A percentile compares a stretch with the other conserved stretches of the same genome.
Conservation (phyloP, 2,113 vertebrate genomes). For the Paratilapia polleni region DNA sequence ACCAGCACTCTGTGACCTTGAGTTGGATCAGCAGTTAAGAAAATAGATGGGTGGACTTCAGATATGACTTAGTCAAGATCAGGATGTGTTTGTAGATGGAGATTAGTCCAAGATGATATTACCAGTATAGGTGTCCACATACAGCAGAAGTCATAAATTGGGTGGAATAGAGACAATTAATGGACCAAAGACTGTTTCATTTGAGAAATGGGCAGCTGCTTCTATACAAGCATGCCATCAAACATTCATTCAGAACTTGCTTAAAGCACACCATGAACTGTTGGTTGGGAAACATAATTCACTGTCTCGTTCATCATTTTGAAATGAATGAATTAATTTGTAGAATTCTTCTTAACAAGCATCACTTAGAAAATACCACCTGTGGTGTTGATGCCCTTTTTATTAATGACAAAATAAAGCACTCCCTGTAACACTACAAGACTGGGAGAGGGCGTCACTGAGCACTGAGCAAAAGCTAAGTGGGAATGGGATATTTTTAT, state of each 20-base stretch:
- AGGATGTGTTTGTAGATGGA: not conserved
- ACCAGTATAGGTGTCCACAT: too few species aligned
- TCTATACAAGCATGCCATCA: not conserved
- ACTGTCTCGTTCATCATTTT: not conserved
- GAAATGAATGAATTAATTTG: not conserved
- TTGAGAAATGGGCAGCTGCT: not conserved
- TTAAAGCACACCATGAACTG: not conserved
- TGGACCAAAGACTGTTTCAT: not conserved
- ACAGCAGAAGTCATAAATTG: not conserved
- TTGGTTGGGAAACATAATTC: not conserved
- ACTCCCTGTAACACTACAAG: not conserved
- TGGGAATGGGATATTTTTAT: too few species aligned
- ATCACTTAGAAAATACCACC: not conserved
- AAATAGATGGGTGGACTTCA: too few species aligned
- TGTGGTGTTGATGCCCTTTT: not conserved
- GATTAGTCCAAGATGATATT: too few species aligned
- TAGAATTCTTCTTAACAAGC: not conserved
- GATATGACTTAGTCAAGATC: too few species aligned
- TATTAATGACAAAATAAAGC: not conserved
- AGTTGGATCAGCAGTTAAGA: too few species aligned
- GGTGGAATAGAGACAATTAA: not conserved
- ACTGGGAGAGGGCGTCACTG: not conserved
- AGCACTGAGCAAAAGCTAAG: too few species aligned
- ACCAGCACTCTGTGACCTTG: too few species aligned
- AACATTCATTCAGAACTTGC: not conserved